Percentiles rank a stretch among this genome's conserved stretches.
Evolutionary conservation across 2,888 invertebrate species (phyloP).

Genomic region (Melangyna quadrimaculata): DNA sequence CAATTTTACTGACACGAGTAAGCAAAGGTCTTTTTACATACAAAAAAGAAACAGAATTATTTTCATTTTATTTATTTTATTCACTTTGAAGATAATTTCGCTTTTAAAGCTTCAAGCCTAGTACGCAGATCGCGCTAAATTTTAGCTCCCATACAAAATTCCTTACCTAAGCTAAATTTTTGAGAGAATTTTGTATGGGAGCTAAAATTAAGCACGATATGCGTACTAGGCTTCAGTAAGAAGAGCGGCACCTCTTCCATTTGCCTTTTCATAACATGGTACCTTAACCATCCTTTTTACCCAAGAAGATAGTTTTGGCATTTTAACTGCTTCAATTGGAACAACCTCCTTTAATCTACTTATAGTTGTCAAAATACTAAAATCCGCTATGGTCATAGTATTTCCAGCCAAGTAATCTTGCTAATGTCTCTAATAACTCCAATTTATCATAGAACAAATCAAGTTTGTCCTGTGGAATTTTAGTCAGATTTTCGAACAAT

Average conservation of each 20-base stretch:
- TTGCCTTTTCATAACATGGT: slow-evolving; percentile 76
- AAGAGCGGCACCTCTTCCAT: slow-evolving; percentile 70
- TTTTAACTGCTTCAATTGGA: slow-evolving; percentile 73
- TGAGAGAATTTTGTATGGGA: too few relatives aligned
- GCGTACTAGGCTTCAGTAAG: too few relatives aligned
- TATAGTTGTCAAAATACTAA: slow-evolving; percentile 74
- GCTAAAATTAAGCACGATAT: too few relatives aligned
- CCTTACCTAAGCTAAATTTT: too few relatives aligned
- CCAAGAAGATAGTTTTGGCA: slow-evolving; percentile 75
- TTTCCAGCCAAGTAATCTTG: slow-evolving; percentile 75
- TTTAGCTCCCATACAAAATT: too few relatives aligned
- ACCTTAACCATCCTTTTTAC: slow-evolving; percentile 74
- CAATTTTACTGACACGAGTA: too few relatives aligned
- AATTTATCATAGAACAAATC: slow-evolving; percentile 75
- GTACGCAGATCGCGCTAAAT: too few relatives aligned
- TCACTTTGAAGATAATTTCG: too few relatives aligned
- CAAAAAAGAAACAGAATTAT: too few relatives aligned
- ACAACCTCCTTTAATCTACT: slow-evolving; percentile 72
- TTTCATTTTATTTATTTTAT: too few relatives aligned
- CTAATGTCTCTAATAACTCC: slow-evolving; percentile 76
- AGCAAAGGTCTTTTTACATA: too few relatives aligned
- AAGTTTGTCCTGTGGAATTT: slow-evolving; percentile 73
- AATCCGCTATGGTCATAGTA: slow-evolving; percentile 77
- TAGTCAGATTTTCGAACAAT: slow-evolving; percentile 61
- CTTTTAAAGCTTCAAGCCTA: too few relatives aligned